These are phyloP conservation scores for Xanthostigma xanthostigma DNA, from an alignment of 2,888 invertebrate species.

Conservation along the genomic window DNA sequence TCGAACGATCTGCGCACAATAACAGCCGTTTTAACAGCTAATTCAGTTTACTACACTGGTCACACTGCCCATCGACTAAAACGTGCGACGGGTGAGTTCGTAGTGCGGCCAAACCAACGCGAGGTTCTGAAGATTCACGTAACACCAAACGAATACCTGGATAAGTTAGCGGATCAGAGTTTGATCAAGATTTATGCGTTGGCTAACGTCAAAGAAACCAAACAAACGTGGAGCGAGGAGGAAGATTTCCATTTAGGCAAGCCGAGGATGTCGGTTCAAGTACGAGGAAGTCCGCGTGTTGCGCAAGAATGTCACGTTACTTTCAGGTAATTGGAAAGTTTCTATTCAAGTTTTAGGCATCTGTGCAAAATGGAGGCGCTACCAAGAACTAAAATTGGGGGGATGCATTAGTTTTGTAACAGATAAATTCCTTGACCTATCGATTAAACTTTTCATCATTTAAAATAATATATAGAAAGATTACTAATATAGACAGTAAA, in stretches of 20 bases:
- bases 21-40: slow-evolving; percentile 43
- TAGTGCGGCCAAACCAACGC: slow-evolving; percentile 43
- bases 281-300: slow-evolving; percentile 35
- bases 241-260: slow-evolving; percentile 56
- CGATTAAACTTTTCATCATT: no score
- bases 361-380: no score
- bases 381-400: no score
- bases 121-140: slow-evolving; percentile 46
- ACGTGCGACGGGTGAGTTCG: slow-evolving; percentile 42
- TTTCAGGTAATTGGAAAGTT: slow-evolving; percentile 23
- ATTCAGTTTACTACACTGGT: slow-evolving; percentile 55
- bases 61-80: slow-evolving; percentile 46
- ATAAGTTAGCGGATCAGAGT: slow-evolving; percentile 52
- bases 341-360: no score
- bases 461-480: no score
- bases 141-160: slow-evolving; percentile 49
- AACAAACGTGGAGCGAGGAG: slow-evolving; percentile 58
- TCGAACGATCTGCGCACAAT: slow-evolving; percentile 46
- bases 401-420: no score
- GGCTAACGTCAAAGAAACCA: slow-evolving; percentile 54
- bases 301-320: slow-evolving; percentile 37
- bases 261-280: slow-evolving; percentile 49
- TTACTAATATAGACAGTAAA: no score
- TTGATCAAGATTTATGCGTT: slow-evolving; percentile 59
- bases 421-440: no score